These are phyloP conservation scores for Hycleus phaleratus DNA, from an alignment of 1,140 invertebrate species.

Conservation along the genomic window DNA sequence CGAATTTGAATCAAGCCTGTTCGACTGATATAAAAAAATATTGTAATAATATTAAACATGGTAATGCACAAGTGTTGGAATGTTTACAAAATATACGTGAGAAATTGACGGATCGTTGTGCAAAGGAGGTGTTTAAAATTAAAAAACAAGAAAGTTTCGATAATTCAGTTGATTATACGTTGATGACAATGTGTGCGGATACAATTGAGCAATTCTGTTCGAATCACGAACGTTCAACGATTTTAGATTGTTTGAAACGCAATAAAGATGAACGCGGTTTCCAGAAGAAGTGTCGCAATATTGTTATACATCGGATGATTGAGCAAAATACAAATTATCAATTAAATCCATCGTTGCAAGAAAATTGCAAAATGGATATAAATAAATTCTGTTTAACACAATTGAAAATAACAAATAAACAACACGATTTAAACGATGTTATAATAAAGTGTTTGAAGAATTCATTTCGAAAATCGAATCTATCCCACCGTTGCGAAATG, in stretches of 20 bases:
- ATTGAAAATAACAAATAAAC: slow-evolving; percentile 33
- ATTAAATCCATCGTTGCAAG: slow-evolving; percentile 81
- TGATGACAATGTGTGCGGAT: slow-evolving; percentile 72
- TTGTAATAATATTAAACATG: slow-evolving; percentile 64
- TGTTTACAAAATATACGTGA: slow-evolving; percentile 67
- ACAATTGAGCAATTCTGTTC: slow-evolving; percentile 79
- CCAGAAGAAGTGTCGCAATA: slow-evolving; percentile 75
- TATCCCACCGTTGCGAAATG: slow-evolving; percentile 68
- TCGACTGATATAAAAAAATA: slow-evolving; percentile 65
- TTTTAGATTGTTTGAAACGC: slow-evolving; percentile 66
- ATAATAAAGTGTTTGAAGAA: slow-evolving; percentile 65
- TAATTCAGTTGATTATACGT: slow-evolving; percentile 76
- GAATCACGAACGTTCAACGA: slow-evolving; percentile 56
- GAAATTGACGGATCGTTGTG: slow-evolving; percentile 62
- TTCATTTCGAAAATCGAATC: slow-evolving; percentile 65
- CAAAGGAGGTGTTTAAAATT: slow-evolving; percentile 72
- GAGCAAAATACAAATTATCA: slow-evolving; percentile 89
- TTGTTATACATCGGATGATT: slow-evolving; percentile 83
- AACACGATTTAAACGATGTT: slow-evolving; percentile 46
- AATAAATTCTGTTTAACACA: slow-evolving; percentile 54
- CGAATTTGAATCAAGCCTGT: slow-evolving; percentile 68
- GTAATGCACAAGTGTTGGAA: slow-evolving; percentile 76
- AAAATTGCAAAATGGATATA: slow-evolving; percentile 67
- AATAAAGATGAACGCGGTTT: slow-evolving; percentile 75
- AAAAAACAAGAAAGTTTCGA: slow-evolving; percentile 79